A percentile compares a stretch with the other conserved stretches of the same genome.
These are phyloP conservation scores for Pissodes strobi DNA, from an alignment of 1,140 invertebrate genomes.

Conservation along the genomic window DNA sequence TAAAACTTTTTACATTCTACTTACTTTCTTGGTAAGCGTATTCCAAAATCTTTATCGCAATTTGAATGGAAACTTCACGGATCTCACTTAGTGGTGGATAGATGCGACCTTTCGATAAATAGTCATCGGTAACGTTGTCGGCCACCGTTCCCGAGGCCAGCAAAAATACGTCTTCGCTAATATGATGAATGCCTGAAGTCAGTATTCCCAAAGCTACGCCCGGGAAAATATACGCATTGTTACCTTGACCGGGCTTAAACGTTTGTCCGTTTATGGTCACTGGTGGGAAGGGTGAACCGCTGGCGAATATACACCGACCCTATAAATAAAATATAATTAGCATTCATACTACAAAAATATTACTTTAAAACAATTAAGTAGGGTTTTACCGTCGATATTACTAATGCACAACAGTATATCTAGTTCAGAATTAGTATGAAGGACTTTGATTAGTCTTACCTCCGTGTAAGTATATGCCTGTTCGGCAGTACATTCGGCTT, in stretches of 20 bases:
- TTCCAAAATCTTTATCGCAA: conserved; percentile 83
- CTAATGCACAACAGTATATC: too few relatives aligned
- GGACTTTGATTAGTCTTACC: conserved; percentile 58
- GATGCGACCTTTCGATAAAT: conserved; percentile 84
- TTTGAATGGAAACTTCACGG: conserved; percentile 83
- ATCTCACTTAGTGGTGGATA: conserved; percentile 94
- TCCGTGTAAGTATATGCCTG: conserved; percentile 86
- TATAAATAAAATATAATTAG: conserved; percentile 50
- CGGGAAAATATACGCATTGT: conserved; percentile 97
- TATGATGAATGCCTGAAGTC: conserved; percentile 82
- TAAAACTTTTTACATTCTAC: too few relatives aligned
- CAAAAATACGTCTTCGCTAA: conserved; percentile 88
- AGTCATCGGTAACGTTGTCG: conserved; percentile 79
- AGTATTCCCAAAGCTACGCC: conserved; percentile 91
- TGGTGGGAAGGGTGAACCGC: conserved; percentile 88
- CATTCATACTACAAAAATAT: neutral
- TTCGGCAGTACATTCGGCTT: conserved; percentile 96
- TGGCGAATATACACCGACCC: conserved; percentile 89
- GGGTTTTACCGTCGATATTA: too few relatives aligned
- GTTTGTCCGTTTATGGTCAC: conserved; percentile 77
- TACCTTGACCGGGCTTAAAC: conserved; percentile 90
- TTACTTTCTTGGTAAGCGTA: conserved; percentile 85
- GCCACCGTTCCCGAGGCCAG: conserved; percentile 85
- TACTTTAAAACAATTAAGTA: too few relatives aligned
- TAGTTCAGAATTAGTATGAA: too few relatives aligned